Conservation (phyloP, 2,888 invertebrate genomes). For the Trissolcus japonicus region DNA sequence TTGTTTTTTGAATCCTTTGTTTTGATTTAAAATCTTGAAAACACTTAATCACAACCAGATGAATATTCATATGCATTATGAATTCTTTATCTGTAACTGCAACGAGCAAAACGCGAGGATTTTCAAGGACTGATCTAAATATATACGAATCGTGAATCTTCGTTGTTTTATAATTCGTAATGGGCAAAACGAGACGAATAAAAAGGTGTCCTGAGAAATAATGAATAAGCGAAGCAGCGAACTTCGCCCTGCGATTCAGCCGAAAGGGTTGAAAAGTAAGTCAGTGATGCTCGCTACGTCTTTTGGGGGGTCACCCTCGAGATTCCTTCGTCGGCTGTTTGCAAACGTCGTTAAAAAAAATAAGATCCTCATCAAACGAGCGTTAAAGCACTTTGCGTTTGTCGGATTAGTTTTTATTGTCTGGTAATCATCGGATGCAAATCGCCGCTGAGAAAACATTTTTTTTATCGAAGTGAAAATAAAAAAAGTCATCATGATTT, state of each 20-base stretch:
- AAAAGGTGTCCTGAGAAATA: conserved; percentile 10
- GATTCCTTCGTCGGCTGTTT: conserved; percentile 51
- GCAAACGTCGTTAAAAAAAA: conserved; percentile 53
- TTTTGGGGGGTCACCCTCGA: conserved; percentile 47
- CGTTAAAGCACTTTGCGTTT: conserved; percentile 50
- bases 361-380: conserved; percentile 47
- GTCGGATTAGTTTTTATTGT: conserved; percentile 51
- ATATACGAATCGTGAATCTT: conserved; percentile 44
- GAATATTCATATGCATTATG: conserved; percentile 60
- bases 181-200: conserved; percentile 15
- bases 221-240: conserved; percentile 22
- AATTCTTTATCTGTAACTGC: conserved; percentile 64
- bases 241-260: conserved; percentile 19
- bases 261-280: conserved; percentile 59
- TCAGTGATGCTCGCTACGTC: conserved; percentile 56
- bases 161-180: conserved; percentile 32
- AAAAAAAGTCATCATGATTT: no score
- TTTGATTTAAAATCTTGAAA: neutral
- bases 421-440: conserved; percentile 27
- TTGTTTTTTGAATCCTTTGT: neutral
- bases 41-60: neutral
- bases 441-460: neutral
- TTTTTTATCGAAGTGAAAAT: neutral
- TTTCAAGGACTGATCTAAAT: conserved; percentile 55
- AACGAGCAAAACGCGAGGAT: conserved; percentile 46